phyloP scores from a whole-genome alignment of 2,888 invertebrate species.

The Sarcophaga variegata region DNA sequence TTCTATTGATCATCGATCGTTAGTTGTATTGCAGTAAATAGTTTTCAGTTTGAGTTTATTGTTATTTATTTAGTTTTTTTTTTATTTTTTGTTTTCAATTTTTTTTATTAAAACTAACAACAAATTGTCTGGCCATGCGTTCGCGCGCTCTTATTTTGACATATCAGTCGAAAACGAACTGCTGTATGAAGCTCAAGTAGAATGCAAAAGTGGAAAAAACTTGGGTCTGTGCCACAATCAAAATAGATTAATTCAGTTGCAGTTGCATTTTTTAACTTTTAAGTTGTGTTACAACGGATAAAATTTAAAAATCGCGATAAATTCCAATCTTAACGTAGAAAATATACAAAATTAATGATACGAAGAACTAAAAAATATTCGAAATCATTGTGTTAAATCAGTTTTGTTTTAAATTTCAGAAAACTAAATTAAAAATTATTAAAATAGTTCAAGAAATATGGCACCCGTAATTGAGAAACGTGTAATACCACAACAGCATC shows the following conservation, averaged over 20 bases:
- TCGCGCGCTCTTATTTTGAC: conserved; percentile 44
- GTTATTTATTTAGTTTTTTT: conserved; percentile 5
- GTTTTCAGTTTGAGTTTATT: neutral
- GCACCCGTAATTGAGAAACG: conserved; percentile 81
- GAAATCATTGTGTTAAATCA: conserved; percentile 9
- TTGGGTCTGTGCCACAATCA: conserved; percentile 79
- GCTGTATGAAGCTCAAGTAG: conserved; percentile 29
- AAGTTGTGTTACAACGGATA: conserved; percentile 56
- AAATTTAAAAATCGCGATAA: conserved; percentile 23
- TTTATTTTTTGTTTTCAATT: neutral
- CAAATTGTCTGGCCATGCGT: conserved; percentile 63
- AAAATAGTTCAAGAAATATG: conserved; percentile 72
- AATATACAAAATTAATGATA: conserved; percentile 11
- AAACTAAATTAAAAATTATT: conserved; percentile 76
- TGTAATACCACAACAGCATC: conserved; percentile 70
- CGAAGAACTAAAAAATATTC: conserved; percentile 2
- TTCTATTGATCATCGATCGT: conserved; percentile 53
- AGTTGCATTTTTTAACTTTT: conserved; percentile 65
- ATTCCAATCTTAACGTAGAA: conserved; percentile 25
- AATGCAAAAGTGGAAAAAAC: conserved; percentile 54
- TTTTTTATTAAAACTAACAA: conserved; percentile 23
- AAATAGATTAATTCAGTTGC: conserved; percentile 77
- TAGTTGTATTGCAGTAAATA: conserved; percentile 12
- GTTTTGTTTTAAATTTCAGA: conserved; percentile 69
- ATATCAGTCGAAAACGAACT: conserved; percentile 15